A percentile compares a stretch with the other conserved stretches of the same genome.
Conservation (phyloP, 2,888 invertebrate genomes). For the Microdon myrmicae region DNA sequence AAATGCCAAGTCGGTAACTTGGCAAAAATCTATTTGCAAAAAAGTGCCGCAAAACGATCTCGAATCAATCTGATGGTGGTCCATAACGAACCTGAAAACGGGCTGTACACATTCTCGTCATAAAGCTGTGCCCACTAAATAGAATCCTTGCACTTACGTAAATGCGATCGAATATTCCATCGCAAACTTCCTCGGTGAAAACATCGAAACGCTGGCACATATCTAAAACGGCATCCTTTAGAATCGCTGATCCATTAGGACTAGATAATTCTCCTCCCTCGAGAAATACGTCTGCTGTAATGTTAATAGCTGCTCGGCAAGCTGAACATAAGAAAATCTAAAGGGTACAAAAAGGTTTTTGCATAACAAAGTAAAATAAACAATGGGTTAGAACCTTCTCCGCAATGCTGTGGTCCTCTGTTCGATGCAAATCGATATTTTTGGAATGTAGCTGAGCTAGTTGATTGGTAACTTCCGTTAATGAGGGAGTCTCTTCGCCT, state of each 20-base stretch:
- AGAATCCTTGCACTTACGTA: constrained; percentile 68
- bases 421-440: constrained; percentile 56
- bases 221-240: constrained; percentile 65
- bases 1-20: constrained; percentile 52
- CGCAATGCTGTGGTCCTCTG: constrained; percentile 54
- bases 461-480: constrained; percentile 56
- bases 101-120: constrained; percentile 70
- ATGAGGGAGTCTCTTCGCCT: constrained; percentile 56
- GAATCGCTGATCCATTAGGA: constrained; percentile 54
- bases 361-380: too few species aligned
- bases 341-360: background rate
- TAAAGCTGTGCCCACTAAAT: constrained; percentile 37
- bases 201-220: constrained; percentile 72
- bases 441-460: constrained; percentile 59
- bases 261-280: constrained; percentile 65
- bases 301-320: constrained; percentile 58
- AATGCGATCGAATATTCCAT: constrained; percentile 71
- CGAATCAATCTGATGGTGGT: constrained; percentile 65
- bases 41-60: constrained; percentile 65
- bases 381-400: too few species aligned
- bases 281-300: constrained; percentile 63
- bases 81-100: constrained; percentile 71
- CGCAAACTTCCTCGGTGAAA: constrained; percentile 72
- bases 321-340: constrained; percentile 58
- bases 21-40: constrained; percentile 59